Evolutionary conservation across 2,797 vertebrate species (phyloP), one percentile per base, ranked within the genome.

Genomic region (Prunella strophiata): DNA sequence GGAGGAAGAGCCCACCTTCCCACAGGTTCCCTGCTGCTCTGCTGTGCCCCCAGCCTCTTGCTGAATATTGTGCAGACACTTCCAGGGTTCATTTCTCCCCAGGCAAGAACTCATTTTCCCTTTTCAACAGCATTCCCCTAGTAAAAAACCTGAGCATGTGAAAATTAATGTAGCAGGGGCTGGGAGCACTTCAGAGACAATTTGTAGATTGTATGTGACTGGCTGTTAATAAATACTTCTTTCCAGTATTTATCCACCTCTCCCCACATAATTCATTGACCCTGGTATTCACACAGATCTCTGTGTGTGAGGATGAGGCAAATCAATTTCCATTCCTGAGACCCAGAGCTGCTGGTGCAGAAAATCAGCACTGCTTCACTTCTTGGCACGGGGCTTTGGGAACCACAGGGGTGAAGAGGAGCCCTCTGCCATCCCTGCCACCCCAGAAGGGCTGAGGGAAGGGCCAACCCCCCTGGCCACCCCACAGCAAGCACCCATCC

Each of bases 311-410:
- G 82, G 88, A 92, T 34, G 68, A 89, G 84, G 91, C 84, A 79
- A 94, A 95, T 95, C 92, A 74, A 80, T 96, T 97, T 91, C 88
- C 89, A 77, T 95, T 95, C 34, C 78, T 82, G 13, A 92, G 57
- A 7, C 86, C 47, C 81, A 91, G 59, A 89, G 81, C 74, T 89
- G 74, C 93, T 96, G 95, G 82, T 0, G 3, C 2, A 3, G 90
- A 91, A 95, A 93, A 85, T 89, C 88, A 89, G 77, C 2, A 0
- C 55, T 50, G 21, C 83, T 79, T 87, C 74, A 16, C 7, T 55
- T n/a, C 65, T 70, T 67, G 91, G 74, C 52, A 22, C 0, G 0
- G 45, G 51, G 38, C 45, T 92, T 30, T 30, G 74, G 81, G 62
- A 82, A 43, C 11, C 65, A 2, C 57, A 71, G 76, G 75, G 87